phyloP scores from a whole-genome alignment of 2,888 invertebrate species.

The Tetragonula carbonaria region DNA sequence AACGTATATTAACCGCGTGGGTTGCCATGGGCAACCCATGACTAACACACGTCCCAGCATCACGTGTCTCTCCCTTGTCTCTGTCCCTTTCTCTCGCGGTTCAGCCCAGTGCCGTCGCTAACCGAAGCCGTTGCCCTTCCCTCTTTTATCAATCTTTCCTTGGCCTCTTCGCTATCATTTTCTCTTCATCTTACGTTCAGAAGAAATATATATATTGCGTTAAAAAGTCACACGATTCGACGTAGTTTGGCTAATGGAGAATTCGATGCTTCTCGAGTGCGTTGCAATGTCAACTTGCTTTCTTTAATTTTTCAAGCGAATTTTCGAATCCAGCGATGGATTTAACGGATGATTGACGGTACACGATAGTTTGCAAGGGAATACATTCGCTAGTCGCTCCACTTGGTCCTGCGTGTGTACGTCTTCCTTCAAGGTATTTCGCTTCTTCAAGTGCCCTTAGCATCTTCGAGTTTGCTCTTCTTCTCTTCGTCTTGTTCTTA shows the following conservation, averaged over 20 bases:
- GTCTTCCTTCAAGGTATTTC: slow-evolving; percentile 38
- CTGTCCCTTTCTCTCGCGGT: slow-evolving; percentile 55
- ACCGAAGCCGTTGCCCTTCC: slow-evolving; percentile 21
- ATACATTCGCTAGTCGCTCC: no score
- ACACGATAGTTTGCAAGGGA: no score
- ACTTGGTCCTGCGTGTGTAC: slow-evolving; percentile 40
- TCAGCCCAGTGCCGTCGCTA: slow-evolving; percentile 50
- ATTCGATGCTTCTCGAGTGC: no score
- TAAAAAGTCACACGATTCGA: no score
- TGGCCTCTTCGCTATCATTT: neutral
- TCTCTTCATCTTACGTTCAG: no score
- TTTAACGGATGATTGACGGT: no score
- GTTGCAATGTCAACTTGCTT: no score
- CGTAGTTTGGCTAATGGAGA: no score
- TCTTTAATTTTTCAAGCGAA: no score
- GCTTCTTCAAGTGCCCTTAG: slow-evolving; percentile 45
- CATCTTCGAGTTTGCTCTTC: slow-evolving; percentile 32
- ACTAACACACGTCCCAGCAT: slow-evolving; percentile 74
- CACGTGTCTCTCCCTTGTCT: slow-evolving; percentile 62
- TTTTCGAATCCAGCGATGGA: no score
- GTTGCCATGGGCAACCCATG: slow-evolving; percentile 81
- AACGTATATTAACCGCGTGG: slow-evolving; percentile 75
- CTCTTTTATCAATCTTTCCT: no score
- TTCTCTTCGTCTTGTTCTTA: slow-evolving; percentile 43
- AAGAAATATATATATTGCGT: no score